A percentile compares a stretch with the other conserved stretches of the same genome.
These are phyloP conservation scores for Mormyrus lacerda DNA, from an alignment of 2,113 vertebrate species.

Conservation along the genomic window DNA sequence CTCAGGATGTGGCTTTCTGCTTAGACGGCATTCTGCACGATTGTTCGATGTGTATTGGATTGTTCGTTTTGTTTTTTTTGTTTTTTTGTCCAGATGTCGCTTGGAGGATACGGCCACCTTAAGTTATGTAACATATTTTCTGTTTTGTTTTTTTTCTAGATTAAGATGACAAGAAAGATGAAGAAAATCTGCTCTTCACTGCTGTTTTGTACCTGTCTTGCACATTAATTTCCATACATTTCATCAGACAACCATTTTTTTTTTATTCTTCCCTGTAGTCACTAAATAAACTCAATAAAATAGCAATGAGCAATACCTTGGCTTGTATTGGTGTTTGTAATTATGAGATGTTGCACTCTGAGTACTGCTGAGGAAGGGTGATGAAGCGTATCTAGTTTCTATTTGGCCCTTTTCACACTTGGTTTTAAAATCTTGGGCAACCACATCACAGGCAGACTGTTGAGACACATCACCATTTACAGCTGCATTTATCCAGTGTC, in stretches of 20 bases:
- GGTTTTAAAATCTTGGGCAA: neutral
- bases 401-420: neutral
- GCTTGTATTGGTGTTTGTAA: neutral
- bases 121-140: neutral
- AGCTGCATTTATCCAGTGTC: neutral
- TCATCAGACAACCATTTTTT: neutral
- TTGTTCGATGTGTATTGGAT: neutral
- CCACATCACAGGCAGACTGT: neutral
- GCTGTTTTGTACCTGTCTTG: neutral
- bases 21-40: neutral
- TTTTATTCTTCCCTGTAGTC: neutral
- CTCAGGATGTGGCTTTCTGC: neutral
- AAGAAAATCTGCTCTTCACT: neutral
- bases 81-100: neutral
- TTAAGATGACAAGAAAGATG: neutral
- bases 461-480: neutral
- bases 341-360: neutral
- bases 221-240: neutral
- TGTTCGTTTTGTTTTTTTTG: too few species aligned
- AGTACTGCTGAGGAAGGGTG: neutral
- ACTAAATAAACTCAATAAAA: neutral
- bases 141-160: neutral
- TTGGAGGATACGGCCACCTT: neutral
- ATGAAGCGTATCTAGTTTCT: neutral
- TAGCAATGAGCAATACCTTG: neutral